phyloP scores from a whole-genome alignment of 2,113 vertebrate genomes.

The Centrocercus urophasianus region DNA sequence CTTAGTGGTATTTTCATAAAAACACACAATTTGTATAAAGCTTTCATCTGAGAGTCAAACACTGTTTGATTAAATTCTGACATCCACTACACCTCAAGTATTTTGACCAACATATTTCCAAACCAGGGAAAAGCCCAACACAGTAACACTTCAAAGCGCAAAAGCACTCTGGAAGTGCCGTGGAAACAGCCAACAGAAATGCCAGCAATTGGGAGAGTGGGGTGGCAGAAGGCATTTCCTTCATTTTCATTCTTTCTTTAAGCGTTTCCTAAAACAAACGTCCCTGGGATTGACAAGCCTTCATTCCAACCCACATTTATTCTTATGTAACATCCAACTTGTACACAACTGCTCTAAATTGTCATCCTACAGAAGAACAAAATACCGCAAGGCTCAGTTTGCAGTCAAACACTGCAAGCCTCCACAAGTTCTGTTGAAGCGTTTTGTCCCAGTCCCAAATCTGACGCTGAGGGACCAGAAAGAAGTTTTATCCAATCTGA shows the following conservation, averaged over 20 bases:
- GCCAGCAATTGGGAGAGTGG: neutral
- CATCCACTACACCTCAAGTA: neutral
- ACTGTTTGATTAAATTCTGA: neutral
- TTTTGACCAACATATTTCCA: neutral
- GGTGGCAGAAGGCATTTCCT: neutral
- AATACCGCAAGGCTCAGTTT: neutral
- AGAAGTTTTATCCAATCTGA: neutral
- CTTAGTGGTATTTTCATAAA: neutral
- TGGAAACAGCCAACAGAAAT: neutral
- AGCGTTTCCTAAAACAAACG: neutral
- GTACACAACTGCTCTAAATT: neutral
- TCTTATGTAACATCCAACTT: neutral
- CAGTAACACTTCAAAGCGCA: neutral
- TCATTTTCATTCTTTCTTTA: neutral
- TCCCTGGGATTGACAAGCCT: neutral
- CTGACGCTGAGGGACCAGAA: neutral
- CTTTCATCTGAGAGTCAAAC: neutral
- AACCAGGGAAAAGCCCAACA: neutral
- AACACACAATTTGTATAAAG: neutral
- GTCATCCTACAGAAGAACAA: neutral
- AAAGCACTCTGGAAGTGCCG: neutral
- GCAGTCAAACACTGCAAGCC: neutral
- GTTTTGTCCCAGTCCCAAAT: neutral
- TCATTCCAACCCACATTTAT: neutral
- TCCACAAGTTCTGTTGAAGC: neutral